Evolutionary conservation across 2,888 invertebrate genomes (phyloP), one percentile per base, ranked within the genome.

Genomic region (Macrophya alboannulata): DNA sequence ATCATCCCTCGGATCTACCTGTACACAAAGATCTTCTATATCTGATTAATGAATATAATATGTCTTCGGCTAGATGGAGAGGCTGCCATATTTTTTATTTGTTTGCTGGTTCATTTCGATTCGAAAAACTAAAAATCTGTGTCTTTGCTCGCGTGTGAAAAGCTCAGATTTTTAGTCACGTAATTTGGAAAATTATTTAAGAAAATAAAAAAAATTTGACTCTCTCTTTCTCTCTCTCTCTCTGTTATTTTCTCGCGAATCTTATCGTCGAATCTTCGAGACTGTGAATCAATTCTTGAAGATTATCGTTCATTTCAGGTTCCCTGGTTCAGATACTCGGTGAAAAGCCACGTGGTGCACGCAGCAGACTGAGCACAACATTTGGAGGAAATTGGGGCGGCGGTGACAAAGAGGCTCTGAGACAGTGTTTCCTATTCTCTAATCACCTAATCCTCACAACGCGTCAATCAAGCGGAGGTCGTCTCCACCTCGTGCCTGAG

Each of bases 391-490:
- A 92, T 87, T 85, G 87, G 21, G 84, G 88, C 5, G 83, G 88
- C 4, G 94, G 94, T 84, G 97, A 97, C 89, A 96, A 96, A 90
- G 97, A 97, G 91, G 94, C 95, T 9, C 94, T 96, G 2, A 95
- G 98, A 0, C 98, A 98, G 92, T 98, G 98, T 88, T 98, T 98
- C 92, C 95, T 98, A 31, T 98, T 98, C 94, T 98, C 98, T 87
- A 98, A 98, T 94, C 98, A 98, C 93, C 95, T 98, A 88, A 96
- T 98, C 88, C 95, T 98, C 79, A 97, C 98, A 1, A 98, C 97
- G 3, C 95, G 97, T 94, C 95, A 95, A 90, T 92, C 92, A 6
- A 96, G 97, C 0, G 98, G 97, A 85, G 98, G 98, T 5, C 95
- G 98, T 86, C 95, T 98, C n/a, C 98, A 98, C 93, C 95, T 98